phyloP scores from a whole-genome alignment of 1,140 invertebrate genomes.

The Archegozetes longisetosus region DNA sequence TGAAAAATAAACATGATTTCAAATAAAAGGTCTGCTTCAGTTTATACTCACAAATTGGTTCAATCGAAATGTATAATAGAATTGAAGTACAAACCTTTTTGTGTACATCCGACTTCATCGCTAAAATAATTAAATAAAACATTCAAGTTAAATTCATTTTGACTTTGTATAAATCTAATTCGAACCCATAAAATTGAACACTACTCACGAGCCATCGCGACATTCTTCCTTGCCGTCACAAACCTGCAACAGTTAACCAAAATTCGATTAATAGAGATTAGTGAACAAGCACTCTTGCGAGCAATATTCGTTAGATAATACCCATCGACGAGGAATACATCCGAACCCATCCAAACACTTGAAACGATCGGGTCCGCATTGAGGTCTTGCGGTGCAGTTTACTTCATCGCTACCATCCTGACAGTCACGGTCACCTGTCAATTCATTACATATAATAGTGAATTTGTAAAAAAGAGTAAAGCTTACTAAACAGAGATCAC shows the following conservation, averaged over 20 bases:
- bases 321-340: constrained; percentile 8
- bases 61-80: neutral
- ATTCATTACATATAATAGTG: too few species aligned
- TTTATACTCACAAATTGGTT: too few species aligned
- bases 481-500: too few species aligned
- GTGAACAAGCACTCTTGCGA: too few species aligned
- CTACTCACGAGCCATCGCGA: constrained; percentile 12
- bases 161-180: neutral
- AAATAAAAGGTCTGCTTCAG: too few species aligned
- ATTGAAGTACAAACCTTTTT: constrained; percentile 10
- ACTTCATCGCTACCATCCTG: constrained; percentile 29
- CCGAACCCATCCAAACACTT: constrained; percentile 17
- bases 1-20: too few species aligned
- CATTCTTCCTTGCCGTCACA: constrained; percentile 23
- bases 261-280: constrained; percentile 1
- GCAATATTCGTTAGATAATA: neutral
- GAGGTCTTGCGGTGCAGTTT: constrained; percentile 36
- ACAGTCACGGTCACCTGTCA: constrained; percentile 23
- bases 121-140: too few species aligned
- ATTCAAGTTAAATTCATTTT: too few species aligned
- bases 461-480: too few species aligned
- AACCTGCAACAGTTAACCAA: constrained; percentile 12
- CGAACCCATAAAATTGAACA: too few species aligned
- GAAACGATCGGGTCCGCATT: constrained; percentile 19
- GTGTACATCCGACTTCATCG: constrained; percentile 19